These are phyloP conservation scores for Drosophila siamana DNA, from an alignment of 2,888 invertebrate genomes.

Conservation along the genomic window DNA sequence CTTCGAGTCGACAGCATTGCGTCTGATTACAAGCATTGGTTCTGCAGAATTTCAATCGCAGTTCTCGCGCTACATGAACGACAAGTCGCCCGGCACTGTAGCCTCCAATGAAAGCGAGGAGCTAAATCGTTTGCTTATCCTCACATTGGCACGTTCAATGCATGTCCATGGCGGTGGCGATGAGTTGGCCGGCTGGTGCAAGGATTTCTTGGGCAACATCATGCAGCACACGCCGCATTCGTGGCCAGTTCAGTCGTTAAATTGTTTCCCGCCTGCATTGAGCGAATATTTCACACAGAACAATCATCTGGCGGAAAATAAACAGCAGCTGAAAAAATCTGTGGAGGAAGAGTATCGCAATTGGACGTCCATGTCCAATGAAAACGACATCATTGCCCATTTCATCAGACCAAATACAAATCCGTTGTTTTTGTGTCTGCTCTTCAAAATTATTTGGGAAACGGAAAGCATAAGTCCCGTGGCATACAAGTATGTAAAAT, in stretches of 20 bases:
- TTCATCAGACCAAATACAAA: constrained; percentile 97
- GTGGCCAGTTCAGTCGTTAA: constrained; percentile 96
- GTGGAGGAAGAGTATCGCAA: constrained; percentile 98
- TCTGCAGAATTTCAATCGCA: constrained; percentile 97
- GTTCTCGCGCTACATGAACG: constrained; percentile 95
- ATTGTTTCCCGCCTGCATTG: constrained; percentile 95
- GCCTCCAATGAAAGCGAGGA: constrained; percentile 98
- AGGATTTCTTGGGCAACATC: constrained; percentile 94
- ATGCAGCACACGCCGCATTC: constrained; percentile 97
- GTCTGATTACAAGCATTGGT: constrained; percentile 95
- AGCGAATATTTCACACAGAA: constrained; percentile 96
- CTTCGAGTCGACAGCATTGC: constrained; percentile 94
- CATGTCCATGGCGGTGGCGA: constrained; percentile 93
- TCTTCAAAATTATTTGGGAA: constrained; percentile 98
- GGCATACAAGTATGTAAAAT: constrained; percentile 92
- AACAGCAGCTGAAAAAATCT: constrained; percentile 95
- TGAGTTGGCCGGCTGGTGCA: constrained; percentile 90
- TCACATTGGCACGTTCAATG: constrained; percentile 96
- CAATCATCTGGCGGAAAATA: constrained; percentile 94
- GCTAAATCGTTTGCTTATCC: constrained; percentile 95
- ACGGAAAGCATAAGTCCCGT: constrained; percentile 96
- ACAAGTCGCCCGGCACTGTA: constrained; percentile 90
- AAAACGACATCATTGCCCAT: constrained; percentile 97
- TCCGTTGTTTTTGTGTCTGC: constrained; percentile 94
- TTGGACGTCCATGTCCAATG: constrained; percentile 98